Evolutionary conservation across 2,888 invertebrate genomes (phyloP), one percentile per base, ranked within the genome.

Genomic region (Drosophila tanythrix): DNA sequence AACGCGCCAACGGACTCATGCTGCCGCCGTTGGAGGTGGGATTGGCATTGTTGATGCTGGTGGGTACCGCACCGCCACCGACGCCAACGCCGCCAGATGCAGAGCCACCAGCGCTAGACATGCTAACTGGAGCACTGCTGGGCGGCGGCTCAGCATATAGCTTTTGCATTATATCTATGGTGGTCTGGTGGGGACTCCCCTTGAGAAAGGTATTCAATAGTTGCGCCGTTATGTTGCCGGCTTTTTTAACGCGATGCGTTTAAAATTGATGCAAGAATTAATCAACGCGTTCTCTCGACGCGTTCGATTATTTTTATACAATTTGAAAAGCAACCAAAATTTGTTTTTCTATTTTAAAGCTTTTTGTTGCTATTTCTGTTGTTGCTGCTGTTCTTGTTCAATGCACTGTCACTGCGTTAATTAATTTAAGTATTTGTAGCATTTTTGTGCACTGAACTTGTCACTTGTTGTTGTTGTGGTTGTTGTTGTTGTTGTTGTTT

Each of bases 1-100:
- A 95, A 74, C 96, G 96, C 90, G 97, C 96, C 94, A 97, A 94
- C 86, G 96, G 96, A 84, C 96, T 95, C 94, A 96, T 95, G 87
- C 95, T 95, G 91, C 96, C 96, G 74, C 92, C 92, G n/a, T 90
- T 86, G 13, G 90, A 88, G 33, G 83, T 83, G 73, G 87, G 90
- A 71, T 82, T 79, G 7, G 81, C 76, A 66, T 92, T 92, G 64
- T 90, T 86, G 27, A 81, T 88, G 66, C 90, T 91, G 11, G 83
- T 83, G 0, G 89, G 83, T 3, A 89, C 87, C 7, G 88, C 78
- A 67, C 65, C 79, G 1, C 75, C 78, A 57, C 80, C 79, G 63
- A 46, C 70, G 1, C 79, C 76, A 51, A 73, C 76, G 35, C 79
- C 81, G 15, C 74, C 79, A 5, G 85, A 52, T 18, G 79, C 79